Evolutionary conservation across 2,888 invertebrate genomes (phyloP), one percentile per base, ranked within the genome.

Genomic region (Microplitis deprimator): DNA sequence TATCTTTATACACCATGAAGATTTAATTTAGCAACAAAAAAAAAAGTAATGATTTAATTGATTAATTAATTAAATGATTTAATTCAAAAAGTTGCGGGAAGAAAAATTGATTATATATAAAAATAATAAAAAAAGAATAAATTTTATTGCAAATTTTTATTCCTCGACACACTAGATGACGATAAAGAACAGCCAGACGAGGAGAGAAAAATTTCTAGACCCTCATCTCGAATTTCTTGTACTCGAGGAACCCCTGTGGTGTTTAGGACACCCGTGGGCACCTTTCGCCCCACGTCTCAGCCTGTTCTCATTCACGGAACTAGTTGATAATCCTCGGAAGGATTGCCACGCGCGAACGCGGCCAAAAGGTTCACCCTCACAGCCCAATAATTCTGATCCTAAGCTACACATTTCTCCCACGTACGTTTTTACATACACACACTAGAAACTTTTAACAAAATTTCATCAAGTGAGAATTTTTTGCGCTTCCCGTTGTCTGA

Each of bases 321-420:
- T 70, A 70, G 68, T 79, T 75, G 73, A 75, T 79, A 80, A 80
- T 81, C 80, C 81, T 73, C 73, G 72, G 65, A 79, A 81, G 72
- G 79, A 79, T 81, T 80, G 81, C 78, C 79, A 79, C 73, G 74
- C 79, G 81, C 75, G 77, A 72, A 41, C 69, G 76, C 77, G 29
- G 39, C 64, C 69, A 29, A 77, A 77, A 77, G 59, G 65, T 38
- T 61, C 75, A 71, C 64, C 59, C 61, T 17, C 38, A 59, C 13
- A n/a, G 17, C 68, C 40, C 68, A 73, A 75, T 64, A 59, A 61
- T 68, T 77, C 40, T 76, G 78, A 77, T 80, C 77, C 73, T 10
- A 59, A 16, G 62, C 73, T 40, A 62, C 60, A 62, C 41, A 41
- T 64, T 73, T 71, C 50, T 17, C 41, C 61, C 79, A 75, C 77